A percentile compares a stretch with the other conserved stretches of the same genome.
Evolutionary conservation across 2,888 invertebrate genomes (phyloP).

Genomic region (Protophormia terraenovae): DNA sequence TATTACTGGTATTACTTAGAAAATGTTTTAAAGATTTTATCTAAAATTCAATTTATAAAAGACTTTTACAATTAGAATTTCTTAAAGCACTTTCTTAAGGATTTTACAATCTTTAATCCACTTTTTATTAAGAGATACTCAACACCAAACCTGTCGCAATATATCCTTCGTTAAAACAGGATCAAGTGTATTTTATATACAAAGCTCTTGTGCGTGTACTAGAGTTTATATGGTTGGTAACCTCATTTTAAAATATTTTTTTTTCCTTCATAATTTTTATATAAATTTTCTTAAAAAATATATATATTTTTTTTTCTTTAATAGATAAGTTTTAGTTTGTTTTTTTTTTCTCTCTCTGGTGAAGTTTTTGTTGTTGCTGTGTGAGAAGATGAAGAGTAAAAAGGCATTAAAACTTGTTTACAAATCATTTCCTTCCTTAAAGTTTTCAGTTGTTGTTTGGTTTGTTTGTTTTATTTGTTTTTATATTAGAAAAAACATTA

Average conservation of each 20-base stretch:
- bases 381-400: slow-evolving; percentile 5
- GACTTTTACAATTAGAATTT: no score
- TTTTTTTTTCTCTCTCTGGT: neutral
- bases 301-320: slow-evolving; percentile 13
- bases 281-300: slow-evolving; percentile 28
- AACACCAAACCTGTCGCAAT: neutral
- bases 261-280: slow-evolving; percentile 17
- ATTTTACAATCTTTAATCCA: no score
- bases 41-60: no score
- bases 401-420: slow-evolving; percentile 63
- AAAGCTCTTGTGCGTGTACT: neutral
- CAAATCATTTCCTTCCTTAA: slow-evolving; percentile 67
- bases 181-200: slow-evolving; percentile 9
- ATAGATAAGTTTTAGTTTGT: slow-evolving; percentile 21
- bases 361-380: neutral
- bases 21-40: no score
- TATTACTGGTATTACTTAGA: no score
- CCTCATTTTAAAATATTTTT: slow-evolving; percentile 52
- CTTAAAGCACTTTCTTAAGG: no score
- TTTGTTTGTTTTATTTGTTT: slow-evolving; percentile 37
- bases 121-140: no score
- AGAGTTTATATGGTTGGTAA: slow-evolving; percentile 49
- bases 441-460: slow-evolving; percentile 38
- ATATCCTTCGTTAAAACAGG: neutral
- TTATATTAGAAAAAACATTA: slow-evolving; percentile 46